Base-by-base conservation (phyloP, 2,113 vertebrate genomes). In the Bos indicus region DNA sequence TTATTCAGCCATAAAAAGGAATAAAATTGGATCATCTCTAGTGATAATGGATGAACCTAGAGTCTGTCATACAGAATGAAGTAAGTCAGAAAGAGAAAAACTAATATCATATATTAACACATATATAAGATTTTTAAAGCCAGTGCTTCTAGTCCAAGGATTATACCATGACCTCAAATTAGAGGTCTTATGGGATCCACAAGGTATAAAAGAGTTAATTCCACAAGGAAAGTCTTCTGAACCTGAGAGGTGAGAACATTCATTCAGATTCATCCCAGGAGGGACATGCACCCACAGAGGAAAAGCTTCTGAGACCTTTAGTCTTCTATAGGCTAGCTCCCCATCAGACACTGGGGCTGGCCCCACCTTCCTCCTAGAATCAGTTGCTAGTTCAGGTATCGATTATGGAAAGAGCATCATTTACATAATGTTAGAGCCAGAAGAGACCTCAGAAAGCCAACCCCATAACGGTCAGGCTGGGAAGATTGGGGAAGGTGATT, bases 251-350 rank as follows among this genome's bases (percentile, higher is more conserved):
- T 6, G 51, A n/a, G 17, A 52, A 26, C 10, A 6, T 43, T 56
- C 64, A 46, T 52, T 46, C 28, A 56, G 33, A 84, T 12, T 62
- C 17, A 43, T 7, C 11, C 67, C 9, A 6, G 14, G 62, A 13
- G 43, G 10, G 2, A 13, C 2, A 2, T 14, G 11, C 7, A 15
- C 16, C 14, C 1, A 1, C 7, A 6, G 11, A 84, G 28, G 33
- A 62, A 84, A 43, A n/a, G 16, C 5, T 0, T 12, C 91, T 30
- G 10, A 30, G 8, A 10, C 33, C 7, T 36, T 26, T 9, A 26
- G 36, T 9, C 26, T 83, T 28, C 1, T 1, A 2, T 14, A 25
- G 78, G 14, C 21, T 19, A 10, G 40, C 16, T 77, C 43, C 26
- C 10, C 9, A 17, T 12, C 62, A 5, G n/a, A 78, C 33, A n/a